phyloP scores from a whole-genome alignment of 2,888 invertebrate genomes.

The Agriopis aurantiaria region DNA sequence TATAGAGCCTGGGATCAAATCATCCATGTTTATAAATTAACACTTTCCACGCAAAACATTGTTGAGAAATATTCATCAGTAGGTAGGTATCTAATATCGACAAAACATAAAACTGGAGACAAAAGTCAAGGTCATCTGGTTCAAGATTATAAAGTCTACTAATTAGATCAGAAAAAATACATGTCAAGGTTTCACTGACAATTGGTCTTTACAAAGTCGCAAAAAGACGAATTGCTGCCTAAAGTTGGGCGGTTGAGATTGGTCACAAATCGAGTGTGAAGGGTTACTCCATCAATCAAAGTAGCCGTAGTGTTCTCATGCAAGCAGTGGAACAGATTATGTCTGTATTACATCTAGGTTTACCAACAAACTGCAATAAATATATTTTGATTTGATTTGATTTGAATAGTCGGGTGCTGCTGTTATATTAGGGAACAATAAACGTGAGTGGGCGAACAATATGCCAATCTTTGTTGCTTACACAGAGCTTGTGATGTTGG shows the following conservation, averaged over 20 bases:
- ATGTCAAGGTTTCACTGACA: conserved; percentile 39
- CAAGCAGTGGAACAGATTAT: no score
- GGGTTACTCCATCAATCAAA: conserved; percentile 15
- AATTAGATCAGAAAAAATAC: conserved; percentile 26
- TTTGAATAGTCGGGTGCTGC: conserved; percentile 39
- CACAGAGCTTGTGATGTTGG: conserved; percentile 3
- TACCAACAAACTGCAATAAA: no score
- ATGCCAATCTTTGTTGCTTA: conserved; percentile 5
- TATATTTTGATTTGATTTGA: no score
- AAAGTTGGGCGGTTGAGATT: neutral
- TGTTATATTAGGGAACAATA: conserved; percentile 48
- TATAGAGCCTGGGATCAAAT: neutral
- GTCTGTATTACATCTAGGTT: no score
- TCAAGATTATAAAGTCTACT: conserved; percentile 23
- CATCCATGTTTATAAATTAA: neutral
- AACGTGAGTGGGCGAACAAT: conserved; percentile 47
- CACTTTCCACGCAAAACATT: neutral
- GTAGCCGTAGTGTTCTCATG: neutral
- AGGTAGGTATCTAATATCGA: no score
- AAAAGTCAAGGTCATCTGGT: conserved; percentile 22
- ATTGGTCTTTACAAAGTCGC: conserved; percentile 28
- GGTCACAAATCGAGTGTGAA: conserved; percentile 9
- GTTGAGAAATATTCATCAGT: conserved; percentile 7
- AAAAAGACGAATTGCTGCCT: neutral
- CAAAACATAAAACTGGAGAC: conserved; percentile 2